Conservation (phyloP, 2,888 invertebrate genomes). For the Spisula solida region DNA sequence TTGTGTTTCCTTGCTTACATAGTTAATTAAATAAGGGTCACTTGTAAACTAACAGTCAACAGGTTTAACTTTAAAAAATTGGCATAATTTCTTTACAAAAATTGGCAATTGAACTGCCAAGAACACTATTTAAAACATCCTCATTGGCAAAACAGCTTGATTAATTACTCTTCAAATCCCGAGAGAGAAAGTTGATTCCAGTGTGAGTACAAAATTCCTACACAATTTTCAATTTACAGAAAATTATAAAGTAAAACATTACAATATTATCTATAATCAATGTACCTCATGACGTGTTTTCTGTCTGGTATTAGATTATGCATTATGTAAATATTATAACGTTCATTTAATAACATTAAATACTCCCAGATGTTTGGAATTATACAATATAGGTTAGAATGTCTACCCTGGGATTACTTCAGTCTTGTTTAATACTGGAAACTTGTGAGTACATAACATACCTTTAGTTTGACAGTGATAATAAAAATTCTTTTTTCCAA, state of each 20-base stretch:
- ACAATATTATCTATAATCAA: neutral
- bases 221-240: neutral
- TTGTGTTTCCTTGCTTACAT: too few species aligned
- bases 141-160: neutral
- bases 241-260: neutral
- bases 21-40: too few species aligned
- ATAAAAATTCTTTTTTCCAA: too few species aligned
- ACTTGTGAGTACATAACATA: neutral
- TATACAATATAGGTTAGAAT: neutral
- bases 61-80: too few species aligned
- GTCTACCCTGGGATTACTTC: too few species aligned
- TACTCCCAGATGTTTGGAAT: neutral
- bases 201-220: neutral
- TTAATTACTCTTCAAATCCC: neutral
- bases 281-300: neutral
- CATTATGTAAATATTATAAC: neutral
- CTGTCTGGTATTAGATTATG: neutral
- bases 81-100: neutral
- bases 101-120: neutral
- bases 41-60: too few species aligned
- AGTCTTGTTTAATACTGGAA: neutral
- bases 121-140: neutral
- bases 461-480: too few species aligned
- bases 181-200: slow-evolving; percentile 3
- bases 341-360: slow-evolving; percentile 11